Evolutionary conservation across 2,888 invertebrate genomes (phyloP), one percentile per base, ranked within the genome.

Genomic region (Oeneis ivallda): DNA sequence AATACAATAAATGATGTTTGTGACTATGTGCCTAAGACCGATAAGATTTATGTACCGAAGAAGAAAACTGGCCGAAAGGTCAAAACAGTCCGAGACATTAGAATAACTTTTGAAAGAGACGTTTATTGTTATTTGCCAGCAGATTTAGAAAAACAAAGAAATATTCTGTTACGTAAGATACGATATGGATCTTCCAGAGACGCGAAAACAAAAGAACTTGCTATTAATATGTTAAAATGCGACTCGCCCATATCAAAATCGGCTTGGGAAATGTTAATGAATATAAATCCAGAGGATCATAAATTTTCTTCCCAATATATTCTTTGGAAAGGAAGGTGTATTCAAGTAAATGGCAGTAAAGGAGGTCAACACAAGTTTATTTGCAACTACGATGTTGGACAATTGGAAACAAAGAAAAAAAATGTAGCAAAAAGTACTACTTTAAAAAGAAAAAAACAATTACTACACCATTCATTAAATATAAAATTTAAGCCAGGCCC

Each of bases 401-500:
- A 71, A 61, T 73, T 68, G 17, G 76, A 75, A 69, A 63, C 73
- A 26, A 37, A 69, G 70, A 69, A 76, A 70, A 68, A 71, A 63
- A 17, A 11, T 4, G 37, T 64, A 50, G 8, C 45, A 2, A 77
- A 74, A 70, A 75, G 68, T 41, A 74, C 71, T 11, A 15, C 49
- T 54, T n/a, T 53, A 43, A 69, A 66, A 52, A 78, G 72, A 74
- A 83, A 73, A 67, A 85, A 78, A 75, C 72, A 79, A 1, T 80
- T 87, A 47, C 72, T 89, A 67, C 75, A 78, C 52, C 81, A 83
- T 74, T 87, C 89, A 1, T 75, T 87, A 66, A 75, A 77, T 66
- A 72, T 92, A 11, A 86, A 86, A 73, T 93, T 94, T 76, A 93
- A 89, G 75, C 93, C 94, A 3, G 94, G 94, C 0, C 94, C 94